phyloP scores from a whole-genome alignment of 1,140 invertebrate genomes.

The Vanessa atalanta region DNA sequence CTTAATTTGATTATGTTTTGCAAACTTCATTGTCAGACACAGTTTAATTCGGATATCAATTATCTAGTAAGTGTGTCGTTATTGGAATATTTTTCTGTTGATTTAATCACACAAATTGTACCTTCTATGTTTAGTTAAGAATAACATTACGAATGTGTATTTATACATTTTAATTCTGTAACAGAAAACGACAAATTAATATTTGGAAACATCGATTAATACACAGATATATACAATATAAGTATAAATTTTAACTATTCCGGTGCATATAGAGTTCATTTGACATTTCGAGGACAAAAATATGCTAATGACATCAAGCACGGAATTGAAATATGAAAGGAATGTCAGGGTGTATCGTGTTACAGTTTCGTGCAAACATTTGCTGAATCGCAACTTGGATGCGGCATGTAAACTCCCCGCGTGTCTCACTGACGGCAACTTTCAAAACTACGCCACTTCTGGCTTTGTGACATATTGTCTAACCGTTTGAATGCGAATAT shows the following conservation, averaged over 20 bases:
- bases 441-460: conserved; percentile 50
- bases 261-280: conserved; percentile 2
- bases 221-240: not conserved
- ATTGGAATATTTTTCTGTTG: too few relatives aligned
- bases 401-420: conserved; percentile 54
- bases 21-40: not conserved
- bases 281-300: conserved; percentile 12
- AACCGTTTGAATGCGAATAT: conserved; percentile 11
- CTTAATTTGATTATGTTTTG: conserved; percentile 35
- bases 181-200: too few relatives aligned
- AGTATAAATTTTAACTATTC: not conserved
- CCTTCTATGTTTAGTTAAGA: too few relatives aligned
- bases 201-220: too few relatives aligned
- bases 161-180: too few relatives aligned
- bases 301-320: conserved; percentile 26
- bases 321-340: conserved; percentile 42
- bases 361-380: conserved; percentile 60
- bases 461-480: conserved; percentile 32
- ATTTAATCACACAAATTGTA: too few relatives aligned
- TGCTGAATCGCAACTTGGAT: conserved; percentile 55
- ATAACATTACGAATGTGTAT: too few relatives aligned
- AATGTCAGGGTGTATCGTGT: conserved; percentile 45
- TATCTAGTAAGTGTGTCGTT: too few relatives aligned
- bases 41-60: not conserved
- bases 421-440: conserved; percentile 57